phyloP scores from a whole-genome alignment of 1,140 invertebrate genomes.

The Glossosoma conforme region DNA sequence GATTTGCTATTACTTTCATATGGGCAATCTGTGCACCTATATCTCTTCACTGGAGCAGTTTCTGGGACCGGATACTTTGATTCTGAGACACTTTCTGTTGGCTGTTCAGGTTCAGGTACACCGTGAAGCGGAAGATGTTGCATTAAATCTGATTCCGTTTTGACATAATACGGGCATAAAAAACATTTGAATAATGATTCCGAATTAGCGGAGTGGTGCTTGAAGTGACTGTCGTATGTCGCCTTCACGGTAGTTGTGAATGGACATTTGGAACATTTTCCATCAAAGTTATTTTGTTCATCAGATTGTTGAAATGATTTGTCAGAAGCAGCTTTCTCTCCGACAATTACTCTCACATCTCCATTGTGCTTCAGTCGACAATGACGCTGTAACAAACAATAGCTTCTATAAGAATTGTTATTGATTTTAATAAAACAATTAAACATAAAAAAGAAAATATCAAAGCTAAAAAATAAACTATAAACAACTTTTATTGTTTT shows the following conservation, averaged over 20 bases:
- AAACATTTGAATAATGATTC: constrained; percentile 74
- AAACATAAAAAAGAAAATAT: constrained; percentile 3
- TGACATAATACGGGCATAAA: constrained; percentile 75
- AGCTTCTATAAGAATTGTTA: constrained; percentile 12
- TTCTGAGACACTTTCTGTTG: constrained; percentile 42
- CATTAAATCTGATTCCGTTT: constrained; percentile 44
- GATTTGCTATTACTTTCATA: constrained; percentile 79
- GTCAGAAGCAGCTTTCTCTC: constrained; percentile 35
- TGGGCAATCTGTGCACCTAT: constrained; percentile 68
- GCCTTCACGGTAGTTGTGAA: constrained; percentile 61
- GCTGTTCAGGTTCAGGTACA: constrained; percentile 45
- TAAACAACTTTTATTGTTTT: no score
- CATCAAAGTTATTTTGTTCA: constrained; percentile 36
- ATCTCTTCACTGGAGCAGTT: constrained; percentile 47
- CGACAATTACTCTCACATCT: constrained; percentile 59
- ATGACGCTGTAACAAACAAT: constrained; percentile 62
- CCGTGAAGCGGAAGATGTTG: constrained; percentile 46
- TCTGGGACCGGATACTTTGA: constrained; percentile 39
- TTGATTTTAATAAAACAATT: constrained; percentile 1
- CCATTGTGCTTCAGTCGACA: constrained; percentile 69
- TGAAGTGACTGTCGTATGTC: constrained; percentile 62
- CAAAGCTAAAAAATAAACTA: no score
- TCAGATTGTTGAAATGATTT: constrained; percentile 12
- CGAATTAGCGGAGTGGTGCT: constrained; percentile 65
- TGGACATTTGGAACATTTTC: constrained; percentile 68